Evolutionary conservation across 2,888 invertebrate genomes (phyloP).

Genomic region (Nephrotoma appendiculata): DNA sequence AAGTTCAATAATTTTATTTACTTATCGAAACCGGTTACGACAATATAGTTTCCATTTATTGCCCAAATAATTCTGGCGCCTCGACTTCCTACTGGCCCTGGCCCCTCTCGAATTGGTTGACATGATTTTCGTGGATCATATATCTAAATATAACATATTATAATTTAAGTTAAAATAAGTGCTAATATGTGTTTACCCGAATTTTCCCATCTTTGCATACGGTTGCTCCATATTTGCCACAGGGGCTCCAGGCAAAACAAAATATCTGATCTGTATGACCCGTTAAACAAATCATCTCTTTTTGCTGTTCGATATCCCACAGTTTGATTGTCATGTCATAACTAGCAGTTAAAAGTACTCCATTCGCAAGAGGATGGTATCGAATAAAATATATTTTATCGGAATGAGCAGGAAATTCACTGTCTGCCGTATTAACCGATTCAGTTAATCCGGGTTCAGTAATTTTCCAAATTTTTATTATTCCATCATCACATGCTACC

Average conservation of each 20-base stretch:
- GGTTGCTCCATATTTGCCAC: conserved; percentile 73
- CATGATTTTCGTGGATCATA: conserved; percentile 62
- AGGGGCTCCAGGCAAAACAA: conserved; percentile 85
- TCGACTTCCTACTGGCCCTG: conserved; percentile 75
- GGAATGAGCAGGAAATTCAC: conserved; percentile 59
- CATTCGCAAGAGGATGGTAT: conserved; percentile 77
- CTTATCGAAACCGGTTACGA: conserved; percentile 88
- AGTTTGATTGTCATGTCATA: conserved; percentile 81
- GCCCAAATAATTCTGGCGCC: conserved; percentile 89
- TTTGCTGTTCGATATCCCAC: conserved; percentile 60
- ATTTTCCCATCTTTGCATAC: conserved; percentile 79
- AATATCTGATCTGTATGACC: conserved; percentile 83
- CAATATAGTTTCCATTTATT: conserved; percentile 67
- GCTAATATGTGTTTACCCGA: conserved; percentile 29
- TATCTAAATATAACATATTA: conserved; percentile 26
- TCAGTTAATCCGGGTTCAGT: conserved; percentile 56
- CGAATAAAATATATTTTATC: conserved; percentile 87
- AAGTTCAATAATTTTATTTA: conserved; percentile 26
- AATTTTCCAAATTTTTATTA: conserved; percentile 65
- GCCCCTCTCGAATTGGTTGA: conserved; percentile 54
- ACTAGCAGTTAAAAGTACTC: conserved; percentile 76
- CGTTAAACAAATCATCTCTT: conserved; percentile 48
- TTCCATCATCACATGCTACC: conserved; percentile 83
- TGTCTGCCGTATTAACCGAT: conserved; percentile 61
- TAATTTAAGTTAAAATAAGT: conserved; percentile 4